Conservation (phyloP, 2,113 vertebrate species). For the Phocoena phocoena region DNA sequence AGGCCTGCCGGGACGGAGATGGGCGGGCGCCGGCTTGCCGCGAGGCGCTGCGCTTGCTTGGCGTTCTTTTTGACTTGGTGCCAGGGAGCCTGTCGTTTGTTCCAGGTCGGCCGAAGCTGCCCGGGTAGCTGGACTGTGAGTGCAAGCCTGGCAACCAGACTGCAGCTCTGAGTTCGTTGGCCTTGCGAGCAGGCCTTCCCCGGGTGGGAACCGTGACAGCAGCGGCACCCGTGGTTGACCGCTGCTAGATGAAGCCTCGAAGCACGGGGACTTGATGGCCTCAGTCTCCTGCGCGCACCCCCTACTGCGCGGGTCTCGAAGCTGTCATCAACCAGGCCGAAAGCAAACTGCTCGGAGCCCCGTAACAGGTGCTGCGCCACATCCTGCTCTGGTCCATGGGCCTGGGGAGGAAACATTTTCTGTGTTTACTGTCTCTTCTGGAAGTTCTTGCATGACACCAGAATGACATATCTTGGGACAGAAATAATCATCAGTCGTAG, state of each 20-base stretch:
- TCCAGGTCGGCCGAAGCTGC: fast-evolving
- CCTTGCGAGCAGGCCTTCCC: fast-evolving
- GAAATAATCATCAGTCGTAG: slow-evolving; percentile 80
- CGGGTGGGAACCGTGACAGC: fast-evolving
- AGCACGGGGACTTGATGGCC: neutral
- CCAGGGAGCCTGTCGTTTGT: fast-evolving
- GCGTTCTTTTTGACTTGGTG: fast-evolving
- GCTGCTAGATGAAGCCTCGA: neutral
- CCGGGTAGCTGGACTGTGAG: fast-evolving
- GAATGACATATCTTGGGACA: slow-evolving; percentile 89
- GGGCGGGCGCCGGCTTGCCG: fast-evolving
- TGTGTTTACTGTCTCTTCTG: slow-evolving; percentile 86
- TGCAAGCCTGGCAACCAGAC: fast-evolving
- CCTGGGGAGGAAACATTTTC: neutral
- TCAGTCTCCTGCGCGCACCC: fast-evolving
- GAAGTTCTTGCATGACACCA: slow-evolving; percentile 89
- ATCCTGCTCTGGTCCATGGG: neutral
- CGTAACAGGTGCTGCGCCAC: neutral
- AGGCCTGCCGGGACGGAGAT: neutral
- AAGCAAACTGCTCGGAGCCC: neutral
- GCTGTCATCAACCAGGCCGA: neutral
- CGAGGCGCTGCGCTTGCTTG: neutral
- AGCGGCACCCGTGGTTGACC: fast-evolving
- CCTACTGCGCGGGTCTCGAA: neutral
- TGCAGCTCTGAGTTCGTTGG: neutral